Evolutionary conservation across 2,113 vertebrate species (phyloP).

Genomic region (Heterotilapia buettikoferi): DNA sequence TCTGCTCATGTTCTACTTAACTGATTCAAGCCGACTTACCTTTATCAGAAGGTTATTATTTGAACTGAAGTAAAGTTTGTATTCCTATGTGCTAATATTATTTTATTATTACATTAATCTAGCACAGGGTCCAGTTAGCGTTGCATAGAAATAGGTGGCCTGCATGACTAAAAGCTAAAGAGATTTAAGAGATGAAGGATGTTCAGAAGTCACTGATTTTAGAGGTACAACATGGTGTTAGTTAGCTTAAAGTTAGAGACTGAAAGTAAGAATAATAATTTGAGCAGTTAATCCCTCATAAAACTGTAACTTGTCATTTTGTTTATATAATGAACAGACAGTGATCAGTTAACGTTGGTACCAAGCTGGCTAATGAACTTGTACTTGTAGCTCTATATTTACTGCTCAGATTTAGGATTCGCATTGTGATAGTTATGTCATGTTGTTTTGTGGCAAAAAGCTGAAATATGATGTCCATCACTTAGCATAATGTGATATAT

Average conservation of each 20-base stretch:
- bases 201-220: background rate
- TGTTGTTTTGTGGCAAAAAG: background rate
- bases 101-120: background rate
- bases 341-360: background rate
- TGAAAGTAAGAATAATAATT: background rate
- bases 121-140: background rate
- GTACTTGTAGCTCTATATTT: background rate
- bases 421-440: accelerated
- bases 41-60: background rate
- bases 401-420: background rate
- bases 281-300: background rate
- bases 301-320: accelerated
- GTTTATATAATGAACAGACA: background rate
- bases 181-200: background rate
- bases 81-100: background rate
- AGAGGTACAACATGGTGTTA: background rate
- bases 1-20: background rate
- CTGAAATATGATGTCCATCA: background rate
- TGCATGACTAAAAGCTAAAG: background rate
- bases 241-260: background rate
- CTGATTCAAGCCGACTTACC: background rate
- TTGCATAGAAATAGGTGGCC: background rate
- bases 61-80: background rate
- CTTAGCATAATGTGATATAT: background rate
- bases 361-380: background rate